These are phyloP conservation scores for Mycetomoellerius zeteki DNA, from an alignment of 1,140 invertebrate genomes.

Conservation along the genomic window DNA sequence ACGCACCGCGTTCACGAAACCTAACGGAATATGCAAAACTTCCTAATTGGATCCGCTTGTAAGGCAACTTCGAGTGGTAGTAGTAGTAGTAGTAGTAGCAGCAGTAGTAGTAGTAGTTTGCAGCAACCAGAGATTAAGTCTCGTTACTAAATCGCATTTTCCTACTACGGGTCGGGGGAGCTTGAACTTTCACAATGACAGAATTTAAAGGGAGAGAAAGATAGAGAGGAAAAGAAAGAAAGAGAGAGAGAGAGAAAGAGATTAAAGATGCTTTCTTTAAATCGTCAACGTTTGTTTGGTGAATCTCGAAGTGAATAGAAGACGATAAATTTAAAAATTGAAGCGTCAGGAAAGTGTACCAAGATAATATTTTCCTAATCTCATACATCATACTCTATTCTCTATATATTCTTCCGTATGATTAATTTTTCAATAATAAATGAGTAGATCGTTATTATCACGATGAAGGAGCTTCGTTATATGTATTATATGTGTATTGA, in stretches of 20 bases:
- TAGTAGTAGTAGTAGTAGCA: conserved; percentile 17
- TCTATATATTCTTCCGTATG: not conserved
- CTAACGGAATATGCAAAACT: conserved; percentile 68
- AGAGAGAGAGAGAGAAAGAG: not conserved
- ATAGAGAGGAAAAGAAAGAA: not conserved
- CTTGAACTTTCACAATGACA: conserved; percentile 46
- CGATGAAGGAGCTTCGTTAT: not conserved
- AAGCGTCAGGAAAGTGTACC: not conserved
- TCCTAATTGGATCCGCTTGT: conserved; percentile 65
- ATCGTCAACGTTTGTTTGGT: not conserved
- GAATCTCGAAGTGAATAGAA: not conserved
- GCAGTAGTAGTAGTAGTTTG: conserved; percentile 44
- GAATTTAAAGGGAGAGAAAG: conserved; percentile 34
- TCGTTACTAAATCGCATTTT: conserved; percentile 60
- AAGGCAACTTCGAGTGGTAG: conserved; percentile 43
- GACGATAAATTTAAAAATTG: not conserved
- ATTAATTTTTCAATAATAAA: conserved; percentile 24
- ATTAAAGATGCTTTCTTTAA: conserved; percentile 32
- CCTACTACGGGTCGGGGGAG: conserved; percentile 36
- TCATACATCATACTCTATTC: not conserved
- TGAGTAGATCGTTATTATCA: not conserved
- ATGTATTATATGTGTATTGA: not conserved
- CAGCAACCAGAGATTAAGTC: conserved; percentile 49
- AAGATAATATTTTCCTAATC: not conserved
- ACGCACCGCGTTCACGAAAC: conserved; percentile 66